Conservation (phyloP, 23 tunicate genomes). For the Halocynthia roretzi region DNA sequence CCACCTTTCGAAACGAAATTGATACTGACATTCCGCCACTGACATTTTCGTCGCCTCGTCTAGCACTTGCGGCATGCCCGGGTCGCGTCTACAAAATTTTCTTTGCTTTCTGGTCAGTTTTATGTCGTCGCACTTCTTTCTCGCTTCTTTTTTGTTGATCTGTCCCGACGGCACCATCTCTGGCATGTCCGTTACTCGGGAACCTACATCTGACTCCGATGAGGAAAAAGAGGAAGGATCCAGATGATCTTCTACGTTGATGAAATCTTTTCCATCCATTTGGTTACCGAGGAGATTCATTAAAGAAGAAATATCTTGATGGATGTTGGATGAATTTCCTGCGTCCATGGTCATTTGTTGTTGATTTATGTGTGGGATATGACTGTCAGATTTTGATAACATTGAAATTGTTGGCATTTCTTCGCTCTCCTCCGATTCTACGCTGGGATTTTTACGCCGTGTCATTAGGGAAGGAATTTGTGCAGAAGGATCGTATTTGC, state of each 20-base stretch:
- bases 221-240: neutral
- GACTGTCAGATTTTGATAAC: no score
- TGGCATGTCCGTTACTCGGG: slow-evolving; percentile 7
- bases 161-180: slow-evolving; percentile 42
- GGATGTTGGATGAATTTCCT: no score
- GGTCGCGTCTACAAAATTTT: slow-evolving; percentile 58
- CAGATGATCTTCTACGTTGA: slow-evolving; percentile 7
- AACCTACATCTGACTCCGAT: neutral
- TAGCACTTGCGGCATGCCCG: slow-evolving; percentile 82
- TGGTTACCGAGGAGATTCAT: slow-evolving; percentile 3
- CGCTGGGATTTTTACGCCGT: no score
- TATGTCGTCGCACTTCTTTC: slow-evolving; percentile 58
- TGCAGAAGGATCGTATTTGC: no score
- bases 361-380: no score
- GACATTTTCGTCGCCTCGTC: slow-evolving; percentile 74
- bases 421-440: no score
- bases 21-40: slow-evolving; percentile 76
- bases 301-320: slow-evolving; percentile 8
- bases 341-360: no score
- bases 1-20: slow-evolving; percentile 82
- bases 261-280: neutral
- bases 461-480: no score
- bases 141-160: slow-evolving; percentile 43
- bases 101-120: slow-evolving; percentile 50
- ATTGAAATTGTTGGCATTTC: no score